phyloP scores from a whole-genome alignment of 35 echinoderm and acorn worm species.

The Apostichopus japonicus region DNA sequence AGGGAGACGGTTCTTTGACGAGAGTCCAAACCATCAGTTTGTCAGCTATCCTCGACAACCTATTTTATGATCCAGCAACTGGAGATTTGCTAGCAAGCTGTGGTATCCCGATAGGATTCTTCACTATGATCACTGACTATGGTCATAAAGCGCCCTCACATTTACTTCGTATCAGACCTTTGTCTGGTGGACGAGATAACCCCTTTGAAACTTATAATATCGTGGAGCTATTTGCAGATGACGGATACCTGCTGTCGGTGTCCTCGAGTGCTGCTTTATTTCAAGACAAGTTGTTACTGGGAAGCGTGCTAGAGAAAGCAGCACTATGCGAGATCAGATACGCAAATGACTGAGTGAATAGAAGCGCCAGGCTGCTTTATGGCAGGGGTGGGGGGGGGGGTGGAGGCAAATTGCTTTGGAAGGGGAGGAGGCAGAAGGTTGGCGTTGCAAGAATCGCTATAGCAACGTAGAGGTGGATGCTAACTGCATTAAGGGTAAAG shows the following conservation, averaged over 20 bases:
- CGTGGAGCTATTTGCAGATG: constrained; percentile 32
- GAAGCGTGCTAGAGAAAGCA: constrained; percentile 18
- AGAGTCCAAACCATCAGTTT: neutral
- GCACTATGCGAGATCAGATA: constrained; percentile 16
- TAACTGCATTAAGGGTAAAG: too few species aligned
- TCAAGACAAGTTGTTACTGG: constrained; percentile 20
- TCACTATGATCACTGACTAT: neutral
- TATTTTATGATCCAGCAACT: constrained; percentile 21
- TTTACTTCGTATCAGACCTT: constrained; percentile 28
- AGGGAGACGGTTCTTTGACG: neutral
- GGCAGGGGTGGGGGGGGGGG: too few species aligned
- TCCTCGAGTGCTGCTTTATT: constrained; percentile 6
- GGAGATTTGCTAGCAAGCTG: constrained; percentile 26
- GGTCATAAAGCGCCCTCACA: constrained; percentile 11
- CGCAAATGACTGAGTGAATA: neutral
- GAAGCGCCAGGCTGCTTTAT: too few species aligned
- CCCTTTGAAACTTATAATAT: constrained; percentile 1
- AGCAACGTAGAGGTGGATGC: too few species aligned
- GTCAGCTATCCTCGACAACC: neutral
- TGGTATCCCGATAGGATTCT: neutral
- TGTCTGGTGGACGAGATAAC: neutral
- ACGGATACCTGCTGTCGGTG: neutral
- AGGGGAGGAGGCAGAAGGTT: too few species aligned
- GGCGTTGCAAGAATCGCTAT: too few species aligned
- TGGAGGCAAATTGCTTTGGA: too few species aligned